Evolutionary conservation across 2,113 vertebrate species (phyloP).

Genomic region (Labeo rohita): DNA sequence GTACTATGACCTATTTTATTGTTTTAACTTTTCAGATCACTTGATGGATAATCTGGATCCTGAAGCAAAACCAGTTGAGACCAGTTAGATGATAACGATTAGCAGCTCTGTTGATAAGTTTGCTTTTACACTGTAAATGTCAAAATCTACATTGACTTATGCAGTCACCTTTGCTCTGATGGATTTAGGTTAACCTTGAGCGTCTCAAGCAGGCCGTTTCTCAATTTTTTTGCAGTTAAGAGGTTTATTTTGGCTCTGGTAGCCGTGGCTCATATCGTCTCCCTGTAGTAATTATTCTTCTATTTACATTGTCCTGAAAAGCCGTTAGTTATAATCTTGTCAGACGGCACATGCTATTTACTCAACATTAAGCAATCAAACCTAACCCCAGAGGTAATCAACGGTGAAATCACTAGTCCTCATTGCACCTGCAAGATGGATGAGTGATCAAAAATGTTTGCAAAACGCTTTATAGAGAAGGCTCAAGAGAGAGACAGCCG

Average conservation of each 20-base stretch:
- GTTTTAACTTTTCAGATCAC: background rate
- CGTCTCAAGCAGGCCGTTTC: background rate
- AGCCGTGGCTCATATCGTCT: constrained; percentile 41
- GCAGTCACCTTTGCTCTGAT: constrained; percentile 57
- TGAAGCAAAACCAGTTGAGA: background rate
- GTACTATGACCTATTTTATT: background rate
- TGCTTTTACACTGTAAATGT: constrained; percentile 58
- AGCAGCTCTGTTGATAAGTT: background rate
- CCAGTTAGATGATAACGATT: background rate
- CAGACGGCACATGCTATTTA: constrained; percentile 66
- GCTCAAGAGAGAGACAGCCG: background rate
- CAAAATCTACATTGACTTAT: constrained; percentile 52
- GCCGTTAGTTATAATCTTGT: constrained; percentile 66
- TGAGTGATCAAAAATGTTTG: constrained; percentile 72
- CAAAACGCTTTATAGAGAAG: constrained; percentile 61
- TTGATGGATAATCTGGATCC: background rate
- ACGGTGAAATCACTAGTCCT: constrained; percentile 71
- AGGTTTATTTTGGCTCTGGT: constrained; percentile 37
- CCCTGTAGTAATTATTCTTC: constrained; percentile 64
- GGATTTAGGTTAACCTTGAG: constrained; percentile 50
- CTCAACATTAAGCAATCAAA: constrained; percentile 69
- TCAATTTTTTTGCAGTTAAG: constrained; percentile 14
- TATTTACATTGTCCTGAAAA: constrained; percentile 67
- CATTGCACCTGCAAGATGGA: constrained; percentile 70
- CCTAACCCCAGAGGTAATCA: constrained; percentile 74